phyloP scores from a whole-genome alignment of 2,888 invertebrate species.

The Hirtodrosophila histrioides region DNA sequence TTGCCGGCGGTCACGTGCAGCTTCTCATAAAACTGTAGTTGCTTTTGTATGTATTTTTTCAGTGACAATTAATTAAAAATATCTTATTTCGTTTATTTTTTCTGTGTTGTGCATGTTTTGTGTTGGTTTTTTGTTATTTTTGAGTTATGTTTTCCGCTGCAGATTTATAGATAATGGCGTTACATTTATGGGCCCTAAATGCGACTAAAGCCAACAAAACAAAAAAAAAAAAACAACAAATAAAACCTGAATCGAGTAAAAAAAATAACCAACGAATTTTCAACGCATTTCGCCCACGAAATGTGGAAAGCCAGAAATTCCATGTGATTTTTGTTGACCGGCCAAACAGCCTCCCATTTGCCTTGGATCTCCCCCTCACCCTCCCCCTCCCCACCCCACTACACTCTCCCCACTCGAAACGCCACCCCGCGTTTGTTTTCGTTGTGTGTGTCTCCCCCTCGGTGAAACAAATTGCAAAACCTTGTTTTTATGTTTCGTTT shows the following conservation, averaged over 20 bases:
- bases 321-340: constrained; percentile 12
- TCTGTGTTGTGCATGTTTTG: constrained; percentile 23
- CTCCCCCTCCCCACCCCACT: not conserved
- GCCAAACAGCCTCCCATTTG: not conserved
- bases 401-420: not conserved
- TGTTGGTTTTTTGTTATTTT: constrained; percentile 54
- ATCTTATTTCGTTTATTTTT: constrained; percentile 75
- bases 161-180: constrained; percentile 75
- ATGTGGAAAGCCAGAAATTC: not conserved
- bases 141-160: constrained; percentile 82
- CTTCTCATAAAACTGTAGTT: constrained; percentile 56
- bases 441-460: not conserved
- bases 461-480: constrained; percentile 55
- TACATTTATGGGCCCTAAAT: constrained; percentile 74
- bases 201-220: constrained; percentile 26
- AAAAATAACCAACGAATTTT: no score
- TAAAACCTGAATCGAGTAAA: not conserved
- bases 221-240: not conserved
- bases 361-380: no score
- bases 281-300: constrained; percentile 22
- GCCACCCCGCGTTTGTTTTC: constrained; percentile 1
- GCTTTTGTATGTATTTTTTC: constrained; percentile 39
- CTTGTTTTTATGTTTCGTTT: constrained; percentile 29
- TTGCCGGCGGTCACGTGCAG: constrained; percentile 68
- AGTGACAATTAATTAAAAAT: constrained; percentile 78